Evolutionary conservation across 2,113 vertebrate species (phyloP).

Genomic region (Gymnorhina tibicen): DNA sequence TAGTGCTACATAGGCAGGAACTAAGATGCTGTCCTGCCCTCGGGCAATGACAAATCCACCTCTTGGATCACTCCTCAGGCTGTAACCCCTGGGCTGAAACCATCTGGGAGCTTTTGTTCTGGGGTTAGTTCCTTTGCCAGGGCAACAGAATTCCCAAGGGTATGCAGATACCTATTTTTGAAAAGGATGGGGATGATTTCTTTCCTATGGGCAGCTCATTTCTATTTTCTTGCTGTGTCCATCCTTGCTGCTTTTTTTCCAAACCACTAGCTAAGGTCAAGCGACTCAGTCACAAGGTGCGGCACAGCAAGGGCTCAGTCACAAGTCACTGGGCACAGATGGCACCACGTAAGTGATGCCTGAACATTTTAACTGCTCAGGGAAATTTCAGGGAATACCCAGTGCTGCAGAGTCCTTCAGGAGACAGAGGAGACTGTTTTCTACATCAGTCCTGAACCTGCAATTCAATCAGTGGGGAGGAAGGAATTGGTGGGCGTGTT

Average conservation of each 20-base stretch:
- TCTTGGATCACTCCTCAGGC: neutral
- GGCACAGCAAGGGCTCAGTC: neutral
- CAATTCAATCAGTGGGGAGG: fast-evolving
- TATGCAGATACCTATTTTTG: neutral
- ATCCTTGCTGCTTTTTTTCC: neutral
- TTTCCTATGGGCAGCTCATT: neutral
- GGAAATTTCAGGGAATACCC: slow-evolving; percentile 20
- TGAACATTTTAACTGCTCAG: neutral
- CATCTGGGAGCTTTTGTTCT: neutral
- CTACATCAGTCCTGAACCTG: neutral
- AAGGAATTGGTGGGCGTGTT: neutral
- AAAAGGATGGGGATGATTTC: neutral
- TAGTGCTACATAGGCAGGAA: neutral
- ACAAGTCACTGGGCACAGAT: neutral
- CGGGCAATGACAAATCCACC: slow-evolving; percentile 28
- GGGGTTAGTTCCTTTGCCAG: neutral
- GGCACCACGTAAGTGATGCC: neutral
- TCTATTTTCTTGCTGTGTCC: neutral
- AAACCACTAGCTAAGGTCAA: slow-evolving; percentile 21
- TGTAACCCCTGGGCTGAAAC: neutral
- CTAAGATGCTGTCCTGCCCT: neutral
- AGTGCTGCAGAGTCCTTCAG: neutral
- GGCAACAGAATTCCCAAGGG: slow-evolving; percentile 3
- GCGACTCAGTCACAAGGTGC: neutral
- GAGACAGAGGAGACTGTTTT: neutral